Conservation (phyloP, 1,140 invertebrate genomes). For the Cotesia vestalis region DNA sequence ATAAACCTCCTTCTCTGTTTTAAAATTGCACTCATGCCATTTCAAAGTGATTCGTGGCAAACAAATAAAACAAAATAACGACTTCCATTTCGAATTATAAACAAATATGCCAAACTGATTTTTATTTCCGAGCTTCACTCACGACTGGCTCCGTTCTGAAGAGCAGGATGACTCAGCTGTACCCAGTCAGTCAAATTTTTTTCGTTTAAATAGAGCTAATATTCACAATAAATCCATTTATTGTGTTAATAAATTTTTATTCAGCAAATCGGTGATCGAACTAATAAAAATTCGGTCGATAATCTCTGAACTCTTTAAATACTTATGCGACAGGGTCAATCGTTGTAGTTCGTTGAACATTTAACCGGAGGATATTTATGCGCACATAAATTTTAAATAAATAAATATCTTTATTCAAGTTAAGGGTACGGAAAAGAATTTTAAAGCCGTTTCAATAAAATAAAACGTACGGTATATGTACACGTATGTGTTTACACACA, state of each 20-base stretch:
- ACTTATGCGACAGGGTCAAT: neutral
- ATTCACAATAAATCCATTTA: no score
- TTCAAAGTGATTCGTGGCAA: slow-evolving; percentile 19
- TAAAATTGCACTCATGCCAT: neutral
- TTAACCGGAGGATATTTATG: neutral
- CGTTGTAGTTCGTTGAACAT: neutral
- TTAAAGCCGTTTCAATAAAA: no score
- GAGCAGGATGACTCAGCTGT: neutral
- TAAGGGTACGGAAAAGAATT: no score
- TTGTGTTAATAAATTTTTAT: neutral
- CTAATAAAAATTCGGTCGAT: neutral
- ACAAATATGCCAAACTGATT: slow-evolving; percentile 14
- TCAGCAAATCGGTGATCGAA: neutral
- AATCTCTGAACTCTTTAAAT: slow-evolving; percentile 7
- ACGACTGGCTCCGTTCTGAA: no score
- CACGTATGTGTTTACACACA: neutral
- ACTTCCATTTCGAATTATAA: slow-evolving; percentile 6
- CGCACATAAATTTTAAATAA: neutral
- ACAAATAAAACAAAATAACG: neutral
- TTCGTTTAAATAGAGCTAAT: neutral
- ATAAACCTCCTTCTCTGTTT: slow-evolving; percentile 6
- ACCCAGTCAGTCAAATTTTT: neutral
- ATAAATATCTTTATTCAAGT: neutral
- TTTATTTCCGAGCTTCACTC: neutral
- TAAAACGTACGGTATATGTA: no score